Evolutionary conservation across 2,113 vertebrate species (phyloP).

Genomic region (Muntiacus reevesi): DNA sequence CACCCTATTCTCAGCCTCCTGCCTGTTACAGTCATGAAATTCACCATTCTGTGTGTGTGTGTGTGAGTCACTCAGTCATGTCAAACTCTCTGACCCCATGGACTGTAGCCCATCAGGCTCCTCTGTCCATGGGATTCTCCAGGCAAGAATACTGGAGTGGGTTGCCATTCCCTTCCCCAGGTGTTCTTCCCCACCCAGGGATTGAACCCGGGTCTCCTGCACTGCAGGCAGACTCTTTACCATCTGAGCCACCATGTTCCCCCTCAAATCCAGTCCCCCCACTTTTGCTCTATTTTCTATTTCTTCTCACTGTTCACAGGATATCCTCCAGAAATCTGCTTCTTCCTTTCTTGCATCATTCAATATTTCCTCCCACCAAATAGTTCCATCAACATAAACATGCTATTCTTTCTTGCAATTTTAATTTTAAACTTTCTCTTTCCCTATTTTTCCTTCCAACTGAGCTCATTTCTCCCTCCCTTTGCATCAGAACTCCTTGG

Average conservation of each 20-base stretch:
- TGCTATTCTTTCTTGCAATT: neutral
- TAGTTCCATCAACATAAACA: neutral
- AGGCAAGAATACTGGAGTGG: neutral
- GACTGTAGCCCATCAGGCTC: neutral
- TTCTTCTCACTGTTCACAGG: neutral
- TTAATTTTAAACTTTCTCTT: slow-evolving; percentile 15
- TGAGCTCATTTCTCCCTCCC: neutral
- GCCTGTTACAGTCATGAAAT: neutral
- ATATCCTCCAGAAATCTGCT: neutral
- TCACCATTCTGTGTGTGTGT: neutral
- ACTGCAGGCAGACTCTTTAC: neutral
- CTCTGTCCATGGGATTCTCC: neutral
- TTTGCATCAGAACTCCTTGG: neutral
- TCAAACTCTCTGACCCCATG: neutral
- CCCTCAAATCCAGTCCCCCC: neutral
- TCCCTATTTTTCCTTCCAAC: neutral
- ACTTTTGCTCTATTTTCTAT: neutral
- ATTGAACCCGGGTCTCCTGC: rapidly evolving
- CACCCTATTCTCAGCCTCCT: no score
- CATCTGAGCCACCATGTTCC: neutral
- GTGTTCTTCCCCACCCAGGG: neutral
- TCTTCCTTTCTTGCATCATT: neutral
- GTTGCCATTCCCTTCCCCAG: neutral
- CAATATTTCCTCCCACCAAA: neutral
- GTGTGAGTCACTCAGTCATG: neutral